phyloP scores from a whole-genome alignment of 1,140 invertebrate genomes.

The Drosophila ogumai region DNA sequence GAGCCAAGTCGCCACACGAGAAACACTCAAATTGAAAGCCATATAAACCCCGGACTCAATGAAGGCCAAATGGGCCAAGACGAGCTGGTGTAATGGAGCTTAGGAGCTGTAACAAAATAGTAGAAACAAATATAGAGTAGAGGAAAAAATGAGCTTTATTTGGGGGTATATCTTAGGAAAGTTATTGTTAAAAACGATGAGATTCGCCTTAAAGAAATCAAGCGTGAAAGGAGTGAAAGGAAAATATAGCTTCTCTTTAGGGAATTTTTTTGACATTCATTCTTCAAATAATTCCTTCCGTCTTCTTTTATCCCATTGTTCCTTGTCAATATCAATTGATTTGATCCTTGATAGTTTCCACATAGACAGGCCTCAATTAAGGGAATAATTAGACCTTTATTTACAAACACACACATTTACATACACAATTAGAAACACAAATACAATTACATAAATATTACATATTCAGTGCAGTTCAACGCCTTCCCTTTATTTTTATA shows the following conservation, averaged over 20 bases:
- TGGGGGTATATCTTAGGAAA: not conserved
- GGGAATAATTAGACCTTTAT: constrained; percentile 13
- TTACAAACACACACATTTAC: not conserved
- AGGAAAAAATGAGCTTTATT: not conserved
- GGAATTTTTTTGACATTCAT: too few species aligned
- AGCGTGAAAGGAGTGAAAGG: too few species aligned
- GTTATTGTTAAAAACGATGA: too few species aligned
- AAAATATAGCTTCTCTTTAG: too few species aligned
- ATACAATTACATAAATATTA: constrained; percentile 26
- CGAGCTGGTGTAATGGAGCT: constrained; percentile 13
- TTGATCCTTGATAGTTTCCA: constrained; percentile 4
- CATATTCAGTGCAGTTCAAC: constrained; percentile 24
- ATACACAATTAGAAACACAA: not conserved
- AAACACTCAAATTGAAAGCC: constrained; percentile 56
- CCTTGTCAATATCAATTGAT: not conserved
- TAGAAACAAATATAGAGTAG: not conserved
- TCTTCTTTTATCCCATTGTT: too few species aligned
- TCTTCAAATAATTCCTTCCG: too few species aligned
- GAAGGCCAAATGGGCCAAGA: constrained; percentile 19
- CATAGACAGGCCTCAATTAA: constrained; percentile 60
- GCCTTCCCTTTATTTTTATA: constrained; percentile 11
- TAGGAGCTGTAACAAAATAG: constrained; percentile 2
- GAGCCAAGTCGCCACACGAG: constrained; percentile 18
- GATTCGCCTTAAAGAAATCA: too few species aligned
- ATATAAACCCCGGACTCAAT: constrained; percentile 41